Conservation (phyloP, 2,888 invertebrate genomes). For the Melanostoma mellinum region DNA sequence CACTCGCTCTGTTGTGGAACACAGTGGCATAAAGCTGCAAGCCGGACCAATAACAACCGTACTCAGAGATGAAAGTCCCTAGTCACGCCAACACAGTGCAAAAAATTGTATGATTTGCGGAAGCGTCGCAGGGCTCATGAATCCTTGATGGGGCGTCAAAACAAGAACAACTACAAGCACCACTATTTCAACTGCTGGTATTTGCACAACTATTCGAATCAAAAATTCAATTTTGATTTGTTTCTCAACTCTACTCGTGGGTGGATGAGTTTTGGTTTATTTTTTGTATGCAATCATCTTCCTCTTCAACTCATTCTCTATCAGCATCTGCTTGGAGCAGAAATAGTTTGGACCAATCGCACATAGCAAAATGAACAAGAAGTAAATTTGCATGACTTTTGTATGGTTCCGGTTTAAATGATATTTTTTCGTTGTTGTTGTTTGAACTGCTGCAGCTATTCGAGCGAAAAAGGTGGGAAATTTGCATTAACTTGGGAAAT, state of each 20-base stretch:
- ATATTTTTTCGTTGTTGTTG: not conserved
- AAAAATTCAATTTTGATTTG: slow-evolving; percentile 70
- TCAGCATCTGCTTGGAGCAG: slow-evolving; percentile 24
- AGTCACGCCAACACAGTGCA: slow-evolving; percentile 7
- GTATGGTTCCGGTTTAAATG: not conserved
- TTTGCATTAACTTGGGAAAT: slow-evolving; percentile 59
- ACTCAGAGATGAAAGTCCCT: slow-evolving; percentile 4
- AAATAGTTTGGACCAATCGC: slow-evolving; percentile 25
- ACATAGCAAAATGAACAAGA: slow-evolving; percentile 38
- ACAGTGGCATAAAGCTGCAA: slow-evolving; percentile 38
- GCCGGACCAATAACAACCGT: slow-evolving; percentile 32
- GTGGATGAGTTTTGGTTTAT: slow-evolving; percentile 2
- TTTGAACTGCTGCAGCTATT: not conserved
- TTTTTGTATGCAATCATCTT: slow-evolving; percentile 13
- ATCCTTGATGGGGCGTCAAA: slow-evolving; percentile 57
- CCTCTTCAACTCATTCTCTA: not conserved
- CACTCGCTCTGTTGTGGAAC: slow-evolving; percentile 51
- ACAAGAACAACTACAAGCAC: slow-evolving; percentile 32
- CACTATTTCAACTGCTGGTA: slow-evolving; percentile 29
- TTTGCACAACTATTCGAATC: slow-evolving; percentile 57
- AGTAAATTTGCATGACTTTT: slow-evolving; percentile 49
- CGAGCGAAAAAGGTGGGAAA: slow-evolving; percentile 16
- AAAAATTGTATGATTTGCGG: slow-evolving; percentile 28
- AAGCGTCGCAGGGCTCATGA: slow-evolving; percentile 62
- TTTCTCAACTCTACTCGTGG: slow-evolving; percentile 24